Conservation (phyloP, 2,888 invertebrate species). For the Synergus itoensis region DNA sequence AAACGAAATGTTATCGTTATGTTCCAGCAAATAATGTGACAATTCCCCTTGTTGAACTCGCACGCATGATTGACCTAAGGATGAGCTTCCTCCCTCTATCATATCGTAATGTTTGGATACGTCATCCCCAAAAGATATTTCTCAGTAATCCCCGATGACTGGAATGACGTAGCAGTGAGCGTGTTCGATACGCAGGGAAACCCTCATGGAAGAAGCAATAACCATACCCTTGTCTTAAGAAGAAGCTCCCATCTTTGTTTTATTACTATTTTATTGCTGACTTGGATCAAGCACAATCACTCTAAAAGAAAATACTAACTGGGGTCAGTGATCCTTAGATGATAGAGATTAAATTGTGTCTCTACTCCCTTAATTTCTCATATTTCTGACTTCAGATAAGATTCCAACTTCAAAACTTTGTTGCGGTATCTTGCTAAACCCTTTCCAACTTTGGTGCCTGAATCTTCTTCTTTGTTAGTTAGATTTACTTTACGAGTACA, state of each 20-base stretch:
- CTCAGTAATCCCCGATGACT: conserved; percentile 5
- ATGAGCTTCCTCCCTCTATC: conserved; percentile 4
- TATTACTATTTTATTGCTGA: neutral
- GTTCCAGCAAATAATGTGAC: neutral
- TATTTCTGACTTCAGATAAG: neutral
- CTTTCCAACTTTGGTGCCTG: neutral
- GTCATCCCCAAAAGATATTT: conserved; percentile 19
- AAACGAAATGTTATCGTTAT: neutral
- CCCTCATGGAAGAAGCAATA: conserved; percentile 1
- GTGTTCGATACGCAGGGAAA: conserved; percentile 2
- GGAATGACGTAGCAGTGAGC: neutral
- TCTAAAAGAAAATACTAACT: neutral
- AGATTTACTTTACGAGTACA: neutral
- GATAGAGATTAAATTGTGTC: neutral
- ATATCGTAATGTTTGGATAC: conserved; percentile 20
- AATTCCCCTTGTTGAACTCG: neutral
- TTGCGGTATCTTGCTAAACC: neutral
- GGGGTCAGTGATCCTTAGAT: neutral
- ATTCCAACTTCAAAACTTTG: neutral
- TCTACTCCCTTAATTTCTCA: neutral
- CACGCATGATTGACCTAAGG: conserved; percentile 25
- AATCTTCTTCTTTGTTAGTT: neutral
- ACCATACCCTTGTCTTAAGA: neutral
- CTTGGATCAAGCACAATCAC: neutral
- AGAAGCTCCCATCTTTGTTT: neutral